These are phyloP conservation scores for Tineola bisselliella DNA, from an alignment of 2,888 invertebrate genomes.

Conservation along the genomic window DNA sequence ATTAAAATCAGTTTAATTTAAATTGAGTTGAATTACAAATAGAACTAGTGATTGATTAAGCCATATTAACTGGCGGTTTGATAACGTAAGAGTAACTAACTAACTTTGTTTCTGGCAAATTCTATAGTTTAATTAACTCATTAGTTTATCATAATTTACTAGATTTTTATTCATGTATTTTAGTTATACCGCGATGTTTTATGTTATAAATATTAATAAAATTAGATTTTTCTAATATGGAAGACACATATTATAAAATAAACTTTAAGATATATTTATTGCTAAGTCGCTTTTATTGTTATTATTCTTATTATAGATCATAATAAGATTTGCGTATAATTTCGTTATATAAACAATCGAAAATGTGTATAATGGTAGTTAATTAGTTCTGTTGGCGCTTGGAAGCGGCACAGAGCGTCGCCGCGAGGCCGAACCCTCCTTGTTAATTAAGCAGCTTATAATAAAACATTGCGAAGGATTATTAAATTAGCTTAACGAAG, in stretches of 20 bases:
- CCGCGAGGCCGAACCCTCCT: conserved; percentile 2
- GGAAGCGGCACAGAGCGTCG: conserved; percentile 1
- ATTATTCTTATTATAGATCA: background rate
- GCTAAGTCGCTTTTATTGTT: background rate
- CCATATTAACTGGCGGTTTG: too few species aligned
- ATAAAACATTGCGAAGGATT: conserved; percentile 33
- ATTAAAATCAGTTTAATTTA: too few species aligned
- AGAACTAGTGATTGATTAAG: too few species aligned
- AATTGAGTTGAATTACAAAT: too few species aligned
- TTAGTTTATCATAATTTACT: too few species aligned
- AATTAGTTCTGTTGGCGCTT: background rate
- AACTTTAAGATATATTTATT: background rate
- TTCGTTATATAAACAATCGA: conserved; percentile 3
- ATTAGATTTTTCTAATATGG: background rate
- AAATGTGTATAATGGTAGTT: background rate
- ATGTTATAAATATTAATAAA: background rate
- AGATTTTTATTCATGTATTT: background rate
- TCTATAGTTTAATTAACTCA: too few species aligned
- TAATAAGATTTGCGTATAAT: background rate
- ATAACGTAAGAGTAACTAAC: too few species aligned
- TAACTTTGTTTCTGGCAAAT: too few species aligned
- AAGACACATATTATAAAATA: background rate
- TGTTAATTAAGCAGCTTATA: conserved; percentile 43
- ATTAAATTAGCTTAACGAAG: conserved; percentile 31
- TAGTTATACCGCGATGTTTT: background rate